A percentile compares a stretch with the other conserved stretches of the same genome.
These are phyloP conservation scores for Delichon dasypus DNA, from an alignment of 2,797 vertebrate species.

Conservation along the genomic window DNA sequence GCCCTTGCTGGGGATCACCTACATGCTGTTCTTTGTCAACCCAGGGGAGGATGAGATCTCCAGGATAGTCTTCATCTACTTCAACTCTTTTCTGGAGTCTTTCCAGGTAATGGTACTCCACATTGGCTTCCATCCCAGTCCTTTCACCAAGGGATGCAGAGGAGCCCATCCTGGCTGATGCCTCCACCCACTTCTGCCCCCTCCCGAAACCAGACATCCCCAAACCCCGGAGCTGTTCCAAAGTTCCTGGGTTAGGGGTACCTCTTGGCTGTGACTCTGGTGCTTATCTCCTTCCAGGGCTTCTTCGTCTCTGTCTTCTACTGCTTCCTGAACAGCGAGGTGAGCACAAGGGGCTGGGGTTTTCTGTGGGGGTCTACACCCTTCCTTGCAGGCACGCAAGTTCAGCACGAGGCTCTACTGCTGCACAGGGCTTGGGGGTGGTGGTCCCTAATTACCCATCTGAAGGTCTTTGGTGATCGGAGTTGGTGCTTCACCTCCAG, in stretches of 20 bases:
- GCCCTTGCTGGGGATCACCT: conserved; percentile 91
- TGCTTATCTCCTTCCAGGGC: conserved; percentile 78
- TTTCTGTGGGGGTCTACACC: neutral
- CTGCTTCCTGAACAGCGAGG: conserved; percentile 99
- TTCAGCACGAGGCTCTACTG: neutral
- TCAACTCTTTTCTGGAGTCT: conserved; percentile 91
- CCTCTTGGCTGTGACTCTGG: neutral
- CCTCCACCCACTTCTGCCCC: rapidly evolving
- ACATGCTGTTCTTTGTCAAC: conserved; percentile 94
- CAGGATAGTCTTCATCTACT: conserved; percentile 90
- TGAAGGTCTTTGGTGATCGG: neutral
- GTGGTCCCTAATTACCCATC: neutral
- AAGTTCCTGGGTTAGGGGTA: neutral
- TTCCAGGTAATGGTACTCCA: conserved; percentile 83
- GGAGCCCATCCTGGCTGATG: neutral
- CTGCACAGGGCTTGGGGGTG: neutral
- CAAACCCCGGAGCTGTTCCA: neutral
- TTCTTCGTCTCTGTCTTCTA: conserved; percentile 99
- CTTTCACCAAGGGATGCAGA: neutral
- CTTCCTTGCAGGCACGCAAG: neutral
- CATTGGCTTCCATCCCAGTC: neutral
- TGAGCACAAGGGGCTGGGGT: conserved; percentile 67
- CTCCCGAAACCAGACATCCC: neutral
- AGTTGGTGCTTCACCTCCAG: neutral
- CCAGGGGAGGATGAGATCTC: conserved; percentile 90